Base-by-base conservation (phyloP, 2,888 invertebrate genomes). In the Noctua janthe region DNA sequence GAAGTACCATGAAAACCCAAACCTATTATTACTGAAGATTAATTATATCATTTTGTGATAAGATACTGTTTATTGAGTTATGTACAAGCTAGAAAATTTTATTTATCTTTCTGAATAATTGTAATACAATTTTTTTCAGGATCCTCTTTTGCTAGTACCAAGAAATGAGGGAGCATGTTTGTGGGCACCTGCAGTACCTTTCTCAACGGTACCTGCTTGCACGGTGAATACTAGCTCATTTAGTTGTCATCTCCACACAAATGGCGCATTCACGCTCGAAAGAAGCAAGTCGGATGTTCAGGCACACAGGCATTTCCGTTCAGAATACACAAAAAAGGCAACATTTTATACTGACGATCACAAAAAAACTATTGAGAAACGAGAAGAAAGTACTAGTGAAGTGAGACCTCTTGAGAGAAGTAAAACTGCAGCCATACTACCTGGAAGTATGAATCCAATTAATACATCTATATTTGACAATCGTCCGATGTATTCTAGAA, bases 101-200 rank as follows among this genome's bases (percentile, higher is more conserved):
- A 23, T 66, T n/a, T 39, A 72, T n/a, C 6, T 67, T 51, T 73
- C 59, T 54, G 10, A 8, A 67, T 56, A 64, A 43, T 54, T 51
- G 49, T 39, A 13, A 20, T 64, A 20, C 7, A 11, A 6, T 20
- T 62, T 64, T 67, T 54, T 29, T 72, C 69, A 97, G 97, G 97
- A 98, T 92, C 98, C 98, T 1, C 93, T 98, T 20, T 92, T 98
- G 66, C 94, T 97, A 92, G 97, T 97, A 87, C 98, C 97, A 17
- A 95, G 97, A 85, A 98, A 98, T 93, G 97, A 97, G 86, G 98
- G 97, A 35, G 97, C 97, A 15, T 97, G 96, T 90, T 89, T 95
- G 80, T 97, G 95, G 97, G 97, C 96, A 20, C 97, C 97, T 0
- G 89, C 96, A 3, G 93, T 96, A 77, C 97, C 97, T 2, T 96